Evolutionary conservation across 2,888 invertebrate species (phyloP).

Genomic region (Polia nebulosa): DNA sequence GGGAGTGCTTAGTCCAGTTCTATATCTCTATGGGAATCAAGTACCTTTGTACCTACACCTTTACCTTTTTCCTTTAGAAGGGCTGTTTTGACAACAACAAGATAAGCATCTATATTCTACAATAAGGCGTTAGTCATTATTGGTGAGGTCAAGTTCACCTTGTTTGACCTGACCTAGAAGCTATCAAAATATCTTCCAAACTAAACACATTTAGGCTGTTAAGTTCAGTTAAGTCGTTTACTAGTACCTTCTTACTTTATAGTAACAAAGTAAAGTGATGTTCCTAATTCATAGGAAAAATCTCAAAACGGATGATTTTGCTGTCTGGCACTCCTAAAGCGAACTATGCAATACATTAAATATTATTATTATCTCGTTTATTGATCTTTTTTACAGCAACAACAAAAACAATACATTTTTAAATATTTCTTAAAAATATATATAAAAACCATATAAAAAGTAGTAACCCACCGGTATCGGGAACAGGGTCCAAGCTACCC

Average conservation of each 20-base stretch:
- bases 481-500: no score
- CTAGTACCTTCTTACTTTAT: no score
- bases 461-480: no score
- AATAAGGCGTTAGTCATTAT: background rate
- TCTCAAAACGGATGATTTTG: background rate
- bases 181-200: constrained; percentile 5
- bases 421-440: no score
- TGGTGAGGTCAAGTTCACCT: constrained; percentile 14
- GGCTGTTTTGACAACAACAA: constrained; percentile 4
- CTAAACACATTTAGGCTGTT: constrained; percentile 1
- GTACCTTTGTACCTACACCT: background rate
- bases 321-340: no score
- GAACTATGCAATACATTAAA: background rate
- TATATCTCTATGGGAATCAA: background rate
- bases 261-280: background rate
- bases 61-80: background rate
- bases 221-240: background rate
- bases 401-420: no score
- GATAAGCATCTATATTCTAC: constrained; percentile 6
- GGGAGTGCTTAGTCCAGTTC: background rate
- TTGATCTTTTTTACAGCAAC: no score
- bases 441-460: no score
- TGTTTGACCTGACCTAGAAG: background rate
- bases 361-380: no score
- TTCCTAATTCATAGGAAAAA: background rate